phyloP scores from a whole-genome alignment of 2,113 vertebrate genomes.

The Megaceryle torquata region DNA sequence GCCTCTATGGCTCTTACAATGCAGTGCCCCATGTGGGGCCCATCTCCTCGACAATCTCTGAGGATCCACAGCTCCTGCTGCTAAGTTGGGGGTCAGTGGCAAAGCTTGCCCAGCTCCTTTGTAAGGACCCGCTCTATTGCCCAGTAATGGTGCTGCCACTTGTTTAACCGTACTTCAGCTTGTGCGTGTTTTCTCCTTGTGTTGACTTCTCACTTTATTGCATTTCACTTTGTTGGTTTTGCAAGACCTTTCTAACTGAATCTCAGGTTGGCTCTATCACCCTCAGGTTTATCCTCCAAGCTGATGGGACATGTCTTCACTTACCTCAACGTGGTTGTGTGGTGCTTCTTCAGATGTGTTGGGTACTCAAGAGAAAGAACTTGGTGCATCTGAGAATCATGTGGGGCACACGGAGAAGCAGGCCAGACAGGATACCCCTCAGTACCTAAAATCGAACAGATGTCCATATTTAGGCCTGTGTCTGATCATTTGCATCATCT shows the following conservation, averaged over 20 bases:
- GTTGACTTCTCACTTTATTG: neutral
- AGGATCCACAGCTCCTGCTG: neutral
- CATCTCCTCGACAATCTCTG: neutral
- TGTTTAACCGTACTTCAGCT: neutral
- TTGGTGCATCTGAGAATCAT: neutral
- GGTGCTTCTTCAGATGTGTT: neutral
- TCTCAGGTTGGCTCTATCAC: rapidly evolving
- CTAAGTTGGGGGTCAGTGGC: no score
- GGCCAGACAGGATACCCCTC: neutral
- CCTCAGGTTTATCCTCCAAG: neutral
- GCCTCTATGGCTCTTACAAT: neutral
- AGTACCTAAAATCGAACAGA: neutral
- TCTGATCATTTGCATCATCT: neutral
- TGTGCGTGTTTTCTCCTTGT: neutral
- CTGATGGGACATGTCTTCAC: neutral
- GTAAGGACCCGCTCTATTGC: neutral
- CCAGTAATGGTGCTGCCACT: neutral
- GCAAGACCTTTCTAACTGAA: neutral
- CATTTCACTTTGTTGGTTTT: neutral
- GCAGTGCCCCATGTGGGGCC: neutral
- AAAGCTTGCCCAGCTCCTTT: neutral
- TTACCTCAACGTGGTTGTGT: rapidly evolving
- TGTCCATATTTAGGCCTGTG: slow-evolving; percentile 2
- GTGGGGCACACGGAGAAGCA: neutral
- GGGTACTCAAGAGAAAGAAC: neutral